These are phyloP conservation scores for Clunio marinus DNA, from an alignment of 2,888 invertebrate species.

Conservation along the genomic window DNA sequence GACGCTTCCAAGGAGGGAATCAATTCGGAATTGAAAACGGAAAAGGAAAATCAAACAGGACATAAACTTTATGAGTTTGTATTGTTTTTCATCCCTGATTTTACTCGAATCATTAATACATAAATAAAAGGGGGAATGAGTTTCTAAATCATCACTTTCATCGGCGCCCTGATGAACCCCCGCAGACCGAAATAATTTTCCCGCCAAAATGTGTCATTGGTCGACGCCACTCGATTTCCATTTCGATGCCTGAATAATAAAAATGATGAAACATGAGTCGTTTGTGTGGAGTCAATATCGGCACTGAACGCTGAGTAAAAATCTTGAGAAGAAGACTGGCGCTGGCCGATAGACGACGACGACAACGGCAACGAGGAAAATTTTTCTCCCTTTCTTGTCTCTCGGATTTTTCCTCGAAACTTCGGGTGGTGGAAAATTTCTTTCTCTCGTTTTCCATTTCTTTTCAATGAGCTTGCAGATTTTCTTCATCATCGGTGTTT, in stretches of 20 bases:
- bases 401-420: slow-evolving; percentile 7
- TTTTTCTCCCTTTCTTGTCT: neutral
- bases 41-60: neutral
- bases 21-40: too few relatives aligned
- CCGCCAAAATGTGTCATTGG: slow-evolving; percentile 35
- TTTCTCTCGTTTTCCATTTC: slow-evolving; percentile 7
- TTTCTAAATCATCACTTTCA: neutral
- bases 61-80: neutral
- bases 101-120: neutral
- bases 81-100: neutral
- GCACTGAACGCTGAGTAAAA: slow-evolving; percentile 7
- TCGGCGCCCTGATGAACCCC: neutral
- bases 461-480: slow-evolving; percentile 28
- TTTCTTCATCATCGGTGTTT: neutral
- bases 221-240: slow-evolving; percentile 30
- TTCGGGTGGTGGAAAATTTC: slow-evolving; percentile 1
- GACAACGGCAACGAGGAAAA: neutral
- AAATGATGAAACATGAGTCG: slow-evolving; percentile 19
- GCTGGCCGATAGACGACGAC: slow-evolving; percentile 24
- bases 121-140: neutral
- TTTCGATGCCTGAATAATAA: slow-evolving; percentile 9
- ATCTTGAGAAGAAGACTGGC: slow-evolving; percentile 25
- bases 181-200: neutral
- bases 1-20: neutral
- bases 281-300: slow-evolving; percentile 8